Percentiles rank a stretch among this genome's conserved stretches.
Evolutionary conservation across 2,888 invertebrate species (phyloP).

Genomic region (Lingula anatina): DNA sequence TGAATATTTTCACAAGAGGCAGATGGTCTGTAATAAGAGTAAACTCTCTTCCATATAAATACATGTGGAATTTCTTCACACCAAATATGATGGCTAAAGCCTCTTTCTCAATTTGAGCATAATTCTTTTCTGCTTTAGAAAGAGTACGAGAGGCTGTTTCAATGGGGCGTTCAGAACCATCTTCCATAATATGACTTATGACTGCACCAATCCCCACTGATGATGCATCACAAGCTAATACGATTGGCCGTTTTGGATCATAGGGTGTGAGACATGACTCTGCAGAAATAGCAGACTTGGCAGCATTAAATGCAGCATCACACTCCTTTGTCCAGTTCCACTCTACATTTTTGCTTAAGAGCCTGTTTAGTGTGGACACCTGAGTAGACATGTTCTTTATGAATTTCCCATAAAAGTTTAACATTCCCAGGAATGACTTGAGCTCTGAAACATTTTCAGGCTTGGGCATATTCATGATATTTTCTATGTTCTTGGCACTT

Average conservation of each 20-base stretch:
- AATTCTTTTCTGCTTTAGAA: constrained; percentile 39
- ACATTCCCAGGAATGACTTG: no score
- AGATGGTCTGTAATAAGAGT: constrained; percentile 47
- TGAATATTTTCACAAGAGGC: constrained; percentile 47
- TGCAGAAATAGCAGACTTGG: not conserved
- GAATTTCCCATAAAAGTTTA: no score
- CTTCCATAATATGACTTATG: constrained; percentile 4
- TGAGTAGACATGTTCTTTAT: no score
- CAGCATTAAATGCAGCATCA: no score
- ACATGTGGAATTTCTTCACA: constrained; percentile 47
- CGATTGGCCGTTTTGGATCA: no score
- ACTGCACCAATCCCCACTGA: constrained; percentile 39
- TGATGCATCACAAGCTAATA: constrained; percentile 45
- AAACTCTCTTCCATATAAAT: constrained; percentile 47
- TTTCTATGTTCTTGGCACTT: no score
- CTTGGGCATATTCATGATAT: no score
- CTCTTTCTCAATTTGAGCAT: constrained; percentile 45
- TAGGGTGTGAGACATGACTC: not conserved
- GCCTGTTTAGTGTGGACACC: no score
- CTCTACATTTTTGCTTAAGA: no score
- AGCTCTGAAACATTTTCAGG: no score
- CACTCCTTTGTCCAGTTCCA: no score
- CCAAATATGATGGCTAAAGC: constrained; percentile 44
- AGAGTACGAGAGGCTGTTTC: constrained; percentile 31
- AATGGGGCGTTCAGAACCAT: constrained; percentile 8